Conservation (phyloP, 2,888 invertebrate genomes). For the Drosophila monieri region DNA sequence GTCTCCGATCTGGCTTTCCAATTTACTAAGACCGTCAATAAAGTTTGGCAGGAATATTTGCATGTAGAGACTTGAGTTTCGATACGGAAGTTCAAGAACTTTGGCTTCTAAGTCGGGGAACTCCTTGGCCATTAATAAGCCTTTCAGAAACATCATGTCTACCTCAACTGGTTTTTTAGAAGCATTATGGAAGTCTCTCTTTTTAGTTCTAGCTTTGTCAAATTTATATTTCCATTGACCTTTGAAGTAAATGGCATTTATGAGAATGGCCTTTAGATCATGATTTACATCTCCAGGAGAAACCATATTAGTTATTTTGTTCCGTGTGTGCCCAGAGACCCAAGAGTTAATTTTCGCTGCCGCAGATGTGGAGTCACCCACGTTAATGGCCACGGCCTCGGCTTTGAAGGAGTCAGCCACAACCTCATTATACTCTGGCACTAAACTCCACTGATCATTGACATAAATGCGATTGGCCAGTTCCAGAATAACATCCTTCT, state of each 20-base stretch:
- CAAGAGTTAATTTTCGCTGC: background rate
- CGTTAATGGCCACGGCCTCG: background rate
- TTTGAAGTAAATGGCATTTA: conserved; percentile 14
- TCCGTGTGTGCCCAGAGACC: background rate
- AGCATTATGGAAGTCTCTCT: background rate
- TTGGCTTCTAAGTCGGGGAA: background rate
- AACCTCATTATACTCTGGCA: background rate
- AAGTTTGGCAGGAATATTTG: conserved; percentile 3
- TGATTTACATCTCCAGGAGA: fast-evolving
- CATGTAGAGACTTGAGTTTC: conserved; percentile 9
- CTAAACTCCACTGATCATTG: background rate
- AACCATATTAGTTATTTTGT: background rate
- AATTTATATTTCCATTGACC: background rate
- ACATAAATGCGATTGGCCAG: conserved; percentile 16
- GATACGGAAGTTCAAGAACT: conserved; percentile 3
- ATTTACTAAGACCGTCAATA: background rate
- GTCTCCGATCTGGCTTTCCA: conserved; percentile 6
- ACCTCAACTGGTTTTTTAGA: background rate
- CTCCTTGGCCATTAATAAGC: background rate
- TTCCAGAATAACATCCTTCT: conserved; percentile 1
- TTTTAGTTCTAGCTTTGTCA: background rate
- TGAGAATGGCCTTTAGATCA: background rate
- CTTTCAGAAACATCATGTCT: background rate
- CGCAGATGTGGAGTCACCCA: background rate
- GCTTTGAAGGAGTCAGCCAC: conserved; percentile 6